A percentile compares a stretch with the other conserved stretches of the same genome.
Evolutionary conservation across 2,797 vertebrate genomes (phyloP).

Genomic region (Salmo trutta): DNA sequence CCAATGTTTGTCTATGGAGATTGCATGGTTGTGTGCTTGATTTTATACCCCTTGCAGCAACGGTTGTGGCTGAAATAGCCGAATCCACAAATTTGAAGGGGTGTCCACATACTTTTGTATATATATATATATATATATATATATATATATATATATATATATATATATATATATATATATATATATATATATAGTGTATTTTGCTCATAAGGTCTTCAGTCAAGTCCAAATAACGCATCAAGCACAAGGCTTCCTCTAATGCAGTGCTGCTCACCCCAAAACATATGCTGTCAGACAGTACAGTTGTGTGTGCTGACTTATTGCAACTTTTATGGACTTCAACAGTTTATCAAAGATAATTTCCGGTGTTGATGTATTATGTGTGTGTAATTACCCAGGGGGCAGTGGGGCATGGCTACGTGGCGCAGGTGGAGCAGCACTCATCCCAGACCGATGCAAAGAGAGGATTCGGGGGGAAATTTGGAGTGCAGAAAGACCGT

Average conservation of each 20-base stretch:
- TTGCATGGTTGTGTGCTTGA: no score
- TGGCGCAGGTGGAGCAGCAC: conserved; percentile 86
- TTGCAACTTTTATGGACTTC: not conserved
- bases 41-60: no score
- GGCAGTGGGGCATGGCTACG: conserved; percentile 86
- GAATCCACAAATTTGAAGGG: no score
- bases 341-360: not conserved
- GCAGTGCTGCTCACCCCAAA: not conserved
- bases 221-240: not conserved
- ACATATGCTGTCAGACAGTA: not conserved
- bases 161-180: no score
- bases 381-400: conserved; percentile 66
- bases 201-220: not conserved
- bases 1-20: no score
- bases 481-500: conserved; percentile 88
- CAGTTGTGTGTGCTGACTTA: not conserved
- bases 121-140: no score
- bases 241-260: not conserved
- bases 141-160: no score
- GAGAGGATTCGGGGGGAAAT: conserved; percentile 92
- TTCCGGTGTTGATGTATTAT: not conserved
- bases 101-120: no score
- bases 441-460: conserved; percentile 93
- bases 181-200: no score
- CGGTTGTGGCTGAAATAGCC: no score